Evolutionary conservation across 2,888 invertebrate genomes (phyloP), one percentile per base, ranked within the genome.

Genomic region (Yponomeuta cagnagella): DNA sequence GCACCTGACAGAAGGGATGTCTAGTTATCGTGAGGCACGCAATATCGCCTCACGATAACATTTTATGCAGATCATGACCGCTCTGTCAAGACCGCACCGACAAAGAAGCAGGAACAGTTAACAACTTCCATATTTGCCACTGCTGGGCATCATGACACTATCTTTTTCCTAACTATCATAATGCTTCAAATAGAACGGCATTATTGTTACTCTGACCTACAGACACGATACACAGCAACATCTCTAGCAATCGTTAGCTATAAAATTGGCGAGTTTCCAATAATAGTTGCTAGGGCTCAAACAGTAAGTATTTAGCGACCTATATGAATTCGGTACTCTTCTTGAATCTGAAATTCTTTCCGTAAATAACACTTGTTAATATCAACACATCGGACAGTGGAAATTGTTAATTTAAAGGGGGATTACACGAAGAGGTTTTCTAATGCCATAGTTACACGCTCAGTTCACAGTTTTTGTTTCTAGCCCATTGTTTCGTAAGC

Each of bases 151-250:
- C 12, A 58, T 58, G 15, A 15, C 15, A 1, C 52, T 1, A 58
- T 58, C 2, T 58, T 2, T 58, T 58, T 58, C 15, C 52, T 15
- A 15, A 58, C 15, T 58, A 43, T 43, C 1, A 43, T 43, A 37
- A 37, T 37, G 3, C 43, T 43, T 43, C 43, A 9, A 43, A 58
- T 58, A 58, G 52, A 15, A 58, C 0, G 52, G 52, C 52, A 58
- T 15, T 58, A 15, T 58, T 15, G 15, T 58, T 58, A 58, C 52
- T 15, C 3, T 58, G 52, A 58, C 52, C 12, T 58, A 58, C 15
- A 58, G 4, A 71, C 23, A 70, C 69, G 76, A 73, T 72, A 74
- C 72, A 72, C 73, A 58, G 52, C 15, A 58, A 58, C 52, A 58
- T 12, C 52, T 15, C 52, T 58, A 58, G 15, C 15, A 58, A 58